These are phyloP conservation scores for Gavia stellata DNA, from an alignment of 2,113 vertebrate species.

Conservation along the genomic window DNA sequence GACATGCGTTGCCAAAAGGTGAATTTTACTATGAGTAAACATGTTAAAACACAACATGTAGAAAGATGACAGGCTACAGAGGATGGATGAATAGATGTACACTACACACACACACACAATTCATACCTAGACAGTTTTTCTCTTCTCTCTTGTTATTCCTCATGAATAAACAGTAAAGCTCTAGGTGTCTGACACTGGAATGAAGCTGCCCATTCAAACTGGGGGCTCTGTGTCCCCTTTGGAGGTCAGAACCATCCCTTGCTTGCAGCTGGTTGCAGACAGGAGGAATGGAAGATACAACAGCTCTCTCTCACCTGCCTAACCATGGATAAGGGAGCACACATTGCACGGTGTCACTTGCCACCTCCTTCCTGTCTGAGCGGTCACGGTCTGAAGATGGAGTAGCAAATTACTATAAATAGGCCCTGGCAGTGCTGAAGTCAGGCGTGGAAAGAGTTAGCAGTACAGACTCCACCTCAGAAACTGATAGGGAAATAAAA, in stretches of 20 bases:
- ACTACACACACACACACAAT: neutral
- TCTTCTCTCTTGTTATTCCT: neutral
- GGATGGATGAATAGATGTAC: neutral
- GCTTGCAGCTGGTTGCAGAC: neutral
- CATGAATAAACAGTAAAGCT: neutral
- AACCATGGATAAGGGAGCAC: neutral
- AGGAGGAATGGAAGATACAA: neutral
- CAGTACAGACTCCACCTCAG: neutral
- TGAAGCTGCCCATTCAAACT: neutral
- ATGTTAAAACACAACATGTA: neutral
- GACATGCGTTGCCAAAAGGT: neutral
- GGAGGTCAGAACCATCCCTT: neutral
- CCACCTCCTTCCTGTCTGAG: neutral
- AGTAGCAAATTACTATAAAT: neutral
- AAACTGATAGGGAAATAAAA: constrained; percentile 7
- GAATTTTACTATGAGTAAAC: neutral
- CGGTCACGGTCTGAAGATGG: neutral
- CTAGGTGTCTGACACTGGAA: neutral
- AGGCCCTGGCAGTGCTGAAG: neutral
- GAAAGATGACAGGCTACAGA: neutral
- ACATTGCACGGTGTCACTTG: neutral
- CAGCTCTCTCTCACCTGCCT: neutral
- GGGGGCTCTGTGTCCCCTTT: neutral
- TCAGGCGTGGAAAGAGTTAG: neutral
- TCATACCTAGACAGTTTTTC: neutral